These are phyloP conservation scores for Lochmaea crataegi DNA, from an alignment of 2,888 invertebrate species.

Conservation along the genomic window DNA sequence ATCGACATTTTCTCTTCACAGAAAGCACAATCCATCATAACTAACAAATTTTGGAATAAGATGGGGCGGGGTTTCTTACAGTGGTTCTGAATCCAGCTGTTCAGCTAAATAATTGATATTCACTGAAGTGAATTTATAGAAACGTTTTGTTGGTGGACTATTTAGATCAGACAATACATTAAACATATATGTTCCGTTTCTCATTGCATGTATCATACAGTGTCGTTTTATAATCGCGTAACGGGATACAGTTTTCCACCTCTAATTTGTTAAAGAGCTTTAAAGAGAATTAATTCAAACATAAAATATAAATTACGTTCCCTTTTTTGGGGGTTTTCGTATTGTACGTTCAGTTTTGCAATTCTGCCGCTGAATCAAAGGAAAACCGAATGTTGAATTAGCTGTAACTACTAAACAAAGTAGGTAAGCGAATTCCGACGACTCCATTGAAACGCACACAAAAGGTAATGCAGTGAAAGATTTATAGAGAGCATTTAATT, in stretches of 20 bases:
- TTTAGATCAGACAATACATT: too few relatives aligned
- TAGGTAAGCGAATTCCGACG: slow-evolving; percentile 20
- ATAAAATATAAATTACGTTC: slow-evolving; percentile 11
- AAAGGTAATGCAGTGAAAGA: slow-evolving; percentile 27
- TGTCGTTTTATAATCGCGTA: not conserved
- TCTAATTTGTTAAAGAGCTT: not conserved
- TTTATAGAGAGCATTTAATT: slow-evolving; percentile 25
- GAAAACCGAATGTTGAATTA: slow-evolving; percentile 29
- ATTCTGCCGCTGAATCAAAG: slow-evolving; percentile 11
- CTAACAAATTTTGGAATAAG: too few relatives aligned
- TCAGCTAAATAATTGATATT: too few relatives aligned
- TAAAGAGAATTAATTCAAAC: not conserved
- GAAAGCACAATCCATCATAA: too few relatives aligned
- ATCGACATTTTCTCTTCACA: too few relatives aligned
- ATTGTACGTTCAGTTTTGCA: not conserved
- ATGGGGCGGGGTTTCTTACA: too few relatives aligned
- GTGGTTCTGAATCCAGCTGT: too few relatives aligned
- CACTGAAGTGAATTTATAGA: too few relatives aligned
- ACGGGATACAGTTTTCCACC: not conserved
- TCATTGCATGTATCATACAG: too few relatives aligned
- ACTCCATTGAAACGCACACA: slow-evolving; percentile 14
- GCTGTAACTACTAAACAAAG: slow-evolving; percentile 24
- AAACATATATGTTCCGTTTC: too few relatives aligned
- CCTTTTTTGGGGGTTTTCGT: slow-evolving; percentile 5
- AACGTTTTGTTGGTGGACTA: too few relatives aligned